Conservation (phyloP, 2,113 vertebrate species). For the Plectropomus leopardus region DNA sequence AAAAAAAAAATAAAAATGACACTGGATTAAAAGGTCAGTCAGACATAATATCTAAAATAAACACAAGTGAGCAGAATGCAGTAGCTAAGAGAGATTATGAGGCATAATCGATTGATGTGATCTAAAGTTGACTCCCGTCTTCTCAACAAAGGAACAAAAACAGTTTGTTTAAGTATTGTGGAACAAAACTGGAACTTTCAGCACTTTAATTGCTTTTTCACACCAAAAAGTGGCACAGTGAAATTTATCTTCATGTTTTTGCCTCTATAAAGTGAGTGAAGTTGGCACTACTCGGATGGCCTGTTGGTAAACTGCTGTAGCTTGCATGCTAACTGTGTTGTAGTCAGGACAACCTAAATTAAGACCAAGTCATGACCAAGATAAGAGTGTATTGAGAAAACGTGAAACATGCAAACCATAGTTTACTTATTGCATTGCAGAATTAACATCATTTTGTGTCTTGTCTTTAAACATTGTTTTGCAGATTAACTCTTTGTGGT, state of each 20-base stretch:
- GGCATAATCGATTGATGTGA: constrained; percentile 1
- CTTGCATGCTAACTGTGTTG: not conserved
- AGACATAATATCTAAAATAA: constrained; percentile 28
- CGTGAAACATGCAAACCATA: no score
- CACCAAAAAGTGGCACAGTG: not conserved
- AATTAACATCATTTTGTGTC: no score
- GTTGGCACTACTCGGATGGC: no score
- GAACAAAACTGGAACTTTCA: not conserved
- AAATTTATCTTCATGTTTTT: no score
- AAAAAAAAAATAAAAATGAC: constrained; percentile 29
- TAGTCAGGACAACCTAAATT: no score
- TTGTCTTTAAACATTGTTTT: no score
- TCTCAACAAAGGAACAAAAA: not conserved
- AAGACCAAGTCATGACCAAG: no score
- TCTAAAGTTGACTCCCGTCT: not conserved
- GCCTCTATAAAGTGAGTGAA: no score
- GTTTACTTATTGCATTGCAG: no score
- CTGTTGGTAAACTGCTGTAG: not conserved
- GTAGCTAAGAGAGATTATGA: not conserved
- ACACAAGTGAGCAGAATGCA: constrained; percentile 16
- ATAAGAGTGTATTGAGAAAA: no score
- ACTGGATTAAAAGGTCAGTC: constrained; percentile 27
- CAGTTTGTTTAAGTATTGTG: not conserved
- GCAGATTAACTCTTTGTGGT: no score
- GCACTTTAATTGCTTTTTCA: not conserved